Base-by-base conservation (phyloP, 2,113 vertebrate species). In the Trichechus manatus region DNA sequence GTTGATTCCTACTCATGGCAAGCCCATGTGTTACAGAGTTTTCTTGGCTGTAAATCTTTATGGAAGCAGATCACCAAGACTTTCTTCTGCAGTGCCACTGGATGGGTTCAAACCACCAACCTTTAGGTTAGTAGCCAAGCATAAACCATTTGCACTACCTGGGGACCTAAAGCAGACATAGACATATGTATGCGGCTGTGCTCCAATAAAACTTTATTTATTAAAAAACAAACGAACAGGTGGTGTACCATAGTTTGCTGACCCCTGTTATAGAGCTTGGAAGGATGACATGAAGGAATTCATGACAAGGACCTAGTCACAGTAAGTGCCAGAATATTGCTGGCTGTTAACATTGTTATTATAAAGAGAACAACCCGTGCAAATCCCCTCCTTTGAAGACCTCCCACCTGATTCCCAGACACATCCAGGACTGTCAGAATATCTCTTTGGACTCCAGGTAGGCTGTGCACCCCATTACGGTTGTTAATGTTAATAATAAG, bases 351-450 rank as follows among this genome's bases (percentile, higher is more conserved):
- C 2, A 2, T 39, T 8, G 36, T n/a, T 81, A 19, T 59, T 70
- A 11, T 4, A 25, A 39, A 75, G 63, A 82, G 20, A 75, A 39
- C 9, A 17, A 68, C 7, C 8, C 3, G 6, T 25, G 11, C 91
- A 63, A 25, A 47, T 29, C 47, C 27, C 50, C 42, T 15, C 39
- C 68, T 22, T 47, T 11, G 50, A 77, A 39, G 77, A 79, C 72
- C 56, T 79, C 92, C 92, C 31, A 63, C 83, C 10, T 47, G 53
- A 25, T 95, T 92, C 94, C 94, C 95, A 97, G 63, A 53, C 86
- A 59, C 95, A 44, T 63, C 86, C 79, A 3, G 6, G 6, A 13
- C 6, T 23, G 22, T 42, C 17, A 61, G 77, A 80, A 44, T 87
- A 63, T 66, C 80, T 93, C 20, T 63, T 64, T 44, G 23, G 22